Base-by-base conservation (phyloP, 2,113 vertebrate genomes). In the Nothobranchius kuhntae region DNA sequence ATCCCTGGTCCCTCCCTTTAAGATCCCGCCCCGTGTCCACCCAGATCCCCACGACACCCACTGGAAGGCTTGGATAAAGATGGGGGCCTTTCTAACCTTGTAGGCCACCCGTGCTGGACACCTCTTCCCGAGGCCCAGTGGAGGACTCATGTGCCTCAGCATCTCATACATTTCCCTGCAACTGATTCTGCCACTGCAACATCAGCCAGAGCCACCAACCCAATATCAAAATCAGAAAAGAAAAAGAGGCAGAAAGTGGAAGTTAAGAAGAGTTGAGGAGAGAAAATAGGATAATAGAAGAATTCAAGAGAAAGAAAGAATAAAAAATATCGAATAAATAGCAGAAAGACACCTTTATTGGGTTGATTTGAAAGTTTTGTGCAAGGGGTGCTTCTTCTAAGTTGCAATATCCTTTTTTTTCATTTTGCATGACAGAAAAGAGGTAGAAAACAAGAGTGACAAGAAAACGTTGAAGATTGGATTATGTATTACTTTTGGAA, bases 151-250 rank as follows among this genome's bases (percentile, higher is more conserved):
- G 91, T 96, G 96, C 92, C 95, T 96, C 93, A 98, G 95, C 95
- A 97, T 96, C 94, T 97, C 94, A 95, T 96, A 97, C 96, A 98
- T 97, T 94, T 98, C 95, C 94, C 92, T 95, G 95, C 95, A 95
- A 94, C 95, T 96, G 95, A 98, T 95, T 91, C 95, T 95, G 94
- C 95, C 96, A 95, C 96, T 98, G 95, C 88, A 90, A 92, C 91
- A 85, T 71, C 87, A 84, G 80, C 84, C 93, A 90, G 89, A 89
- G 77, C 77, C 82, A 80, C 74, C 89, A 87, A 68, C 80, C 77
- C 78, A 35, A 81, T 86, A 81, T 80, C 83, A 78, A 77, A 68
- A 74, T 76, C 44, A 61, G 38, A 36, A 52, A 63, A 75, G 72
- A 77, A 61, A 78, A 71, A 81, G 61, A 81, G 62, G 71, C 44